Conservation (phyloP, 2,888 invertebrate species). For the Plusia festucae region DNA sequence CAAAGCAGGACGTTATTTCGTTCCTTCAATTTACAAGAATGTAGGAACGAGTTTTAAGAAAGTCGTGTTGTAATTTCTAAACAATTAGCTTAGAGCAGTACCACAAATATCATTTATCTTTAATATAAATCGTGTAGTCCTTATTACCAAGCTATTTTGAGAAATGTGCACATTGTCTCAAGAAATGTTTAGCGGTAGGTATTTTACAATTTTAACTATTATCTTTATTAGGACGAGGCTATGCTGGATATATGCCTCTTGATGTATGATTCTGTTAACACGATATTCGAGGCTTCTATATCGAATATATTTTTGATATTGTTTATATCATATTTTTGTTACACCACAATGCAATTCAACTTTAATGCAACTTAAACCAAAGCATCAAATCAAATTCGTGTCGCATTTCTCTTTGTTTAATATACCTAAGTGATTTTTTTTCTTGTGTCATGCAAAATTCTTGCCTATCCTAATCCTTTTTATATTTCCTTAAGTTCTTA, state of each 20-base stretch:
- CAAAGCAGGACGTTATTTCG: constrained; percentile 26
- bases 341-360: constrained; percentile 21
- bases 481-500: constrained; percentile 1
- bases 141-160: constrained; percentile 35
- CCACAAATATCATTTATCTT: constrained; percentile 25
- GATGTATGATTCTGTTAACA: constrained; percentile 6
- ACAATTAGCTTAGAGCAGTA: constrained; percentile 7
- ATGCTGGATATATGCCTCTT: constrained; percentile 30
- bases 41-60: constrained; percentile 12
- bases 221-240: constrained; percentile 22
- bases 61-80: constrained; percentile 13
- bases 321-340: constrained; percentile 22
- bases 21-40: constrained; percentile 16
- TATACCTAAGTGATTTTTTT: constrained; percentile 4
- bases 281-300: constrained; percentile 14
- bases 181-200: constrained; percentile 11
- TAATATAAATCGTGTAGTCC: constrained; percentile 16
- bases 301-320: constrained; percentile 6
- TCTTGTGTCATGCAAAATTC: constrained; percentile 11
- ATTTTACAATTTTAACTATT: constrained; percentile 23
- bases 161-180: constrained; percentile 20
- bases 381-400: constrained; percentile 35
- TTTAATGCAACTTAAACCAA: constrained; percentile 47
- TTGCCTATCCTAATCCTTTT: constrained; percentile 7
- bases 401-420: constrained; percentile 13